Conservation (phyloP, 2,113 vertebrate genomes). For the Oxyura jamaicensis region DNA sequence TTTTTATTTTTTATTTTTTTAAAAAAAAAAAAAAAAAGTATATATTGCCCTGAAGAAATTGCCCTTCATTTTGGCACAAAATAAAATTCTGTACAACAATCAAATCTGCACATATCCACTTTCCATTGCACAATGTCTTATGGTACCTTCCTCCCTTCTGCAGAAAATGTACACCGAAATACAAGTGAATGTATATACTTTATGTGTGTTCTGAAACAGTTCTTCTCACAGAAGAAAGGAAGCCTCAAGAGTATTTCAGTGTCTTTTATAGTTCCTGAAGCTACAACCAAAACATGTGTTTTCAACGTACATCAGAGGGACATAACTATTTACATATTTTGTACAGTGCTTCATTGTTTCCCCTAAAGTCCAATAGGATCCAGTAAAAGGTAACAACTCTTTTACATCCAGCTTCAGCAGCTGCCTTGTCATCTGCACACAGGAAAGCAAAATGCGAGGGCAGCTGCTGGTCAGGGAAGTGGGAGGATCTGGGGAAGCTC, state of each 20-base stretch:
- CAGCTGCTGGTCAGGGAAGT: no score
- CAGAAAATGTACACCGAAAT: not conserved
- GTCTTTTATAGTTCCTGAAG: not conserved
- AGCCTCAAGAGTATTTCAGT: not conserved
- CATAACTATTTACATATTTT: constrained; percentile 1
- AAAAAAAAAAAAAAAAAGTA: no score
- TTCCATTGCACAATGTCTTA: not conserved
- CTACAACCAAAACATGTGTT: not conserved
- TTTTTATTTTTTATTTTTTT: not conserved
- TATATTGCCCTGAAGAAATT: not conserved
- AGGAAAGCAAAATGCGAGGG: no score
- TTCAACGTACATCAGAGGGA: constrained; percentile 13
- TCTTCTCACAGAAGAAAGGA: not conserved
- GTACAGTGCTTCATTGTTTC: not conserved
- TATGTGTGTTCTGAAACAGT: not conserved
- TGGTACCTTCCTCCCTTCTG: not conserved
- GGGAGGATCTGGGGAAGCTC: no score
- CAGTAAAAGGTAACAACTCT: not conserved
- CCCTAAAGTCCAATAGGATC: not conserved
- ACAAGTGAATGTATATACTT: not conserved
- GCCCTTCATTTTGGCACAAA: not conserved
- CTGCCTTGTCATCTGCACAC: not conserved
- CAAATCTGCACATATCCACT: not conserved
- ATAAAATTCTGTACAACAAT: not conserved
- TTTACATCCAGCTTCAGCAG: not conserved